phyloP scores from a whole-genome alignment of 2,888 invertebrate genomes.

The Hydroisotoma schaefferi region DNA sequence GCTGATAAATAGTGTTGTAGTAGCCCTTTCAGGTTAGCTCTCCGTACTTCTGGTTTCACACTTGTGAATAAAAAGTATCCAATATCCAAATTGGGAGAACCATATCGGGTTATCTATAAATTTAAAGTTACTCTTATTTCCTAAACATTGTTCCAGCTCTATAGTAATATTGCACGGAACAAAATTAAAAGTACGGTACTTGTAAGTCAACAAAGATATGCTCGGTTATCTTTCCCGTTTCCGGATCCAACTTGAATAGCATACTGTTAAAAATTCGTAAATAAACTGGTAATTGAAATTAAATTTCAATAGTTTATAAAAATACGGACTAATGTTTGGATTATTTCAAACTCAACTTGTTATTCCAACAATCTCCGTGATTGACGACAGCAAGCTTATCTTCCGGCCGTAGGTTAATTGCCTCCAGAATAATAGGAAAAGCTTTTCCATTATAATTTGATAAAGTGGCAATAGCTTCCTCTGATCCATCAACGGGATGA shows the following conservation, averaged over 20 bases:
- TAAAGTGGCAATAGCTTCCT: constrained; percentile 14
- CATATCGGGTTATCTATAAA: constrained; percentile 7
- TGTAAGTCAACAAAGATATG: constrained; percentile 18
- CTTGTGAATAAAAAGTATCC: constrained; percentile 26
- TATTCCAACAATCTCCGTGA: no score
- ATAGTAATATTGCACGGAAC: not conserved
- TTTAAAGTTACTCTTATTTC: not conserved
- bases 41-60: constrained; percentile 15
- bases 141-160: not conserved
- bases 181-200: no score
- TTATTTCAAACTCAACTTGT: no score
- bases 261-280: no score
- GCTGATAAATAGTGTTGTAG: constrained; percentile 10
- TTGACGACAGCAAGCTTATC: constrained; percentile 16
- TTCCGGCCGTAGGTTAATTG: not conserved
- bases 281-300: no score
- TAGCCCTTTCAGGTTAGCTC: not conserved
- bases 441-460: constrained; percentile 2
- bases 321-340: no score
- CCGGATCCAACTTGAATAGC: no score
- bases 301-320: no score
- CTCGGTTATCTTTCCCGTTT: not conserved
- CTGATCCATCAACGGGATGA: constrained; percentile 2
- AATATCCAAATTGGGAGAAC: constrained; percentile 23
- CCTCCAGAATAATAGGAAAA: not conserved